phyloP scores from a whole-genome alignment of 2,113 vertebrate genomes.

The Poecilia latipinna region DNA sequence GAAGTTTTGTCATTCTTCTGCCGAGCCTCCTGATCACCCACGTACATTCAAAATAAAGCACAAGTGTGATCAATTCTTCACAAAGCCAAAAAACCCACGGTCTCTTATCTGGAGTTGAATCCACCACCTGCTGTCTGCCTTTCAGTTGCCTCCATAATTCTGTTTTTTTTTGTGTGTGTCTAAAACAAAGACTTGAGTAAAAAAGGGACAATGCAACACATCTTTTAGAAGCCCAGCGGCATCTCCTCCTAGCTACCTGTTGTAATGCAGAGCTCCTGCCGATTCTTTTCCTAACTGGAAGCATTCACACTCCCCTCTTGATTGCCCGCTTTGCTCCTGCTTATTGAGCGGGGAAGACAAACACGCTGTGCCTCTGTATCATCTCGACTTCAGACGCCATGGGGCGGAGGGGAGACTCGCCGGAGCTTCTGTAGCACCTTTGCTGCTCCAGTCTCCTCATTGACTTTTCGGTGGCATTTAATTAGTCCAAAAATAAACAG shows the following conservation, averaged over 20 bases:
- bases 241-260: neutral
- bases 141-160: neutral
- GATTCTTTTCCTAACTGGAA: neutral
- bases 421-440: conserved; percentile 12
- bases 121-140: conserved; percentile 14
- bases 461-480: conserved; percentile 25
- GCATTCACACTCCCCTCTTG: neutral
- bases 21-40: conserved; percentile 17
- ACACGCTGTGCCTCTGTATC: conserved; percentile 36
- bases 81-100: conserved; percentile 9
- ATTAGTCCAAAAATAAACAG: conserved; percentile 2
- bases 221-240: neutral
- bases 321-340: conserved; percentile 27
- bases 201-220: neutral
- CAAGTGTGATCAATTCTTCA: conserved; percentile 7
- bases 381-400: conserved; percentile 6
- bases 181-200: neutral
- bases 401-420: neutral
- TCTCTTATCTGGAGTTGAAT: conserved; percentile 4
- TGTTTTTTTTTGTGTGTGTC: neutral
- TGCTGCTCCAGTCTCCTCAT: conserved; percentile 3
- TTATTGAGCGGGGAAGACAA: conserved; percentile 6
- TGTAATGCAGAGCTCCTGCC: neutral
- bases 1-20: conserved; percentile 5
- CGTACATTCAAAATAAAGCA: conserved; percentile 13